Evolutionary conservation across 2,888 invertebrate species (phyloP).

Genomic region (Endotricha flammealis): DNA sequence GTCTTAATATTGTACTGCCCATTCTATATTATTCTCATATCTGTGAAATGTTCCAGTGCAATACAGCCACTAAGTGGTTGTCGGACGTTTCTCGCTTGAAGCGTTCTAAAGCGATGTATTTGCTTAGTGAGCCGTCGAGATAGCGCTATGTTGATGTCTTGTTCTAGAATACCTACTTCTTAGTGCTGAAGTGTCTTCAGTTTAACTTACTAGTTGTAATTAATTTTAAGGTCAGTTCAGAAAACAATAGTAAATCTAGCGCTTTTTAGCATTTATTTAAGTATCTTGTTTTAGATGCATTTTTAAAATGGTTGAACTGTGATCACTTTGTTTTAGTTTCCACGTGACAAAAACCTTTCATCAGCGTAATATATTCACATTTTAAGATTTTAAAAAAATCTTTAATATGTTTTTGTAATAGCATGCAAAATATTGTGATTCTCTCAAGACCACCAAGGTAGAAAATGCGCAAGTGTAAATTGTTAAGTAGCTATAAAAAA

Average conservation of each 20-base stretch:
- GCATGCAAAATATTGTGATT: too few species aligned
- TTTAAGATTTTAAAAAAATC: too few species aligned
- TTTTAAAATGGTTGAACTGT: too few species aligned
- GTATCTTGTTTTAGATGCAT: too few species aligned
- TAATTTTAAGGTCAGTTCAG: background rate
- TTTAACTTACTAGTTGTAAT: background rate
- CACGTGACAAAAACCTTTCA: too few species aligned
- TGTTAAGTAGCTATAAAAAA: too few species aligned
- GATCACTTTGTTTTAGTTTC: too few species aligned
- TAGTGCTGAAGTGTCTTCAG: background rate
- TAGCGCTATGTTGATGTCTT: conserved; percentile 9
- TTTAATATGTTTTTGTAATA: too few species aligned
- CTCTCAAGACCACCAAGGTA: background rate
- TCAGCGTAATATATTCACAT: too few species aligned
- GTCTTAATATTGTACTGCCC: background rate
- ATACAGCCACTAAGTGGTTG: conserved; percentile 57
- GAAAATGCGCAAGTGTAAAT: background rate
- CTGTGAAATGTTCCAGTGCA: conserved; percentile 25
- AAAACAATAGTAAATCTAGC: too few species aligned
- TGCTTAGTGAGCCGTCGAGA: conserved; percentile 25
- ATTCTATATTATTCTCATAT: conserved; percentile 2
- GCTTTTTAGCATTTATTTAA: too few species aligned
- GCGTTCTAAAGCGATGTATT: conserved; percentile 29
- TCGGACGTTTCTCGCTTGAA: conserved; percentile 25
- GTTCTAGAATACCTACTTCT: conserved; percentile 2